These are phyloP conservation scores for Esox masquinongy DNA, from an alignment of 2,797 vertebrate genomes.

Conservation along the genomic window DNA sequence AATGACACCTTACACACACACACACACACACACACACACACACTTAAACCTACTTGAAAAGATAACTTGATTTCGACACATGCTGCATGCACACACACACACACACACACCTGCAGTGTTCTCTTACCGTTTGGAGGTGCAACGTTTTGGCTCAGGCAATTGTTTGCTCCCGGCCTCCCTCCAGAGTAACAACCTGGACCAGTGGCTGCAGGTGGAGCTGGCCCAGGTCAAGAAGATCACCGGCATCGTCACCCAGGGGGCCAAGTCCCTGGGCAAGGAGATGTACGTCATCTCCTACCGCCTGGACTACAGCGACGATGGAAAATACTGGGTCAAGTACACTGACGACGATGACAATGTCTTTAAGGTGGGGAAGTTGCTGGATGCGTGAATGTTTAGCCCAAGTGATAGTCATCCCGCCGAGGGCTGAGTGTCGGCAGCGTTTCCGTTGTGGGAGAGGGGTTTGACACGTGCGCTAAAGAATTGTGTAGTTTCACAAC, in stretches of 20 bases:
- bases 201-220: conserved; percentile 94
- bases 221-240: conserved; percentile 87
- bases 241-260: conserved; percentile 89
- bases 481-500: not conserved
- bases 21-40: not conserved
- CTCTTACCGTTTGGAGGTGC: not conserved
- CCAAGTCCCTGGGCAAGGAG: conserved; percentile 76
- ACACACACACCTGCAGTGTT: not conserved
- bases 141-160: not conserved
- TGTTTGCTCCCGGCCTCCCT: not conserved
- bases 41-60: not conserved
- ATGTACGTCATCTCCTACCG: conserved; percentile 83
- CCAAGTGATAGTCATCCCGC: too few species aligned
- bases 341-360: conserved; percentile 67
- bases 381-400: too few species aligned
- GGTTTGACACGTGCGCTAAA: not conserved
- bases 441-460: not conserved
- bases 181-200: conserved; percentile 81
- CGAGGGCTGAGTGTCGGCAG: too few species aligned
- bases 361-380: conserved; percentile 76
- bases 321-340: conserved; percentile 81
- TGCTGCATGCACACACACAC: not conserved
- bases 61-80: not conserved
- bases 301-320: conserved; percentile 82
- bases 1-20: not conserved